A percentile compares a stretch with the other conserved stretches of the same genome.
phyloP scores from a whole-genome alignment of 2,113 vertebrate species.

The Hyaena hyaena region DNA sequence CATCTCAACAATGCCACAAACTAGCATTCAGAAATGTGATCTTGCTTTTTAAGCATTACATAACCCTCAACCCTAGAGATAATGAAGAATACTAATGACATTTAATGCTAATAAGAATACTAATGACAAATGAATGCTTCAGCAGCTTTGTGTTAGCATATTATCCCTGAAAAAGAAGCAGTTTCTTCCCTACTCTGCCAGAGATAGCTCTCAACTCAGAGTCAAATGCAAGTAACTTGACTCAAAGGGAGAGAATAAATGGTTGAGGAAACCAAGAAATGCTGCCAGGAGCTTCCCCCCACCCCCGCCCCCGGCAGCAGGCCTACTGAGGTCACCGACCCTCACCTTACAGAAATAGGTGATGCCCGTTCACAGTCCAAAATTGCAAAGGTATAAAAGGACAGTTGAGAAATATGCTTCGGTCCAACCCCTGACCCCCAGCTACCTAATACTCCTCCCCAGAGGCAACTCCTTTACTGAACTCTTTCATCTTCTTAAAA shows the following conservation, averaged over 20 bases:
- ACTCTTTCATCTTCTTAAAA: not conserved
- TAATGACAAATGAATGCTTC: not conserved
- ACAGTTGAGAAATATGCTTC: not conserved
- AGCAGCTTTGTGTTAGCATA: not conserved
- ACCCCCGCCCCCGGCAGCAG: not conserved
- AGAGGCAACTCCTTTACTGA: not conserved
- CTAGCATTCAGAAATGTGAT: not conserved
- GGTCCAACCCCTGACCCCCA: not conserved
- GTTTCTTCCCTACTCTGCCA: not conserved
- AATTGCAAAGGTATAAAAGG: not conserved
- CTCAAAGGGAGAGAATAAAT: not conserved
- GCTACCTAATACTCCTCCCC: not conserved
- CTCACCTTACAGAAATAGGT: not conserved
- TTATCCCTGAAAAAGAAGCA: not conserved
- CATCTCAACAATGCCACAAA: not conserved
- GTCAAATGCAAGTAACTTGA: not conserved
- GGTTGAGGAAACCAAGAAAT: not conserved
- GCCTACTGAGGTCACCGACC: too few relatives aligned
- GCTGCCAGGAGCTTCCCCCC: accelerated
- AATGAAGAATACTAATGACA: not conserved
- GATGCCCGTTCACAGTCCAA: not conserved
- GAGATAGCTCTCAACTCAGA: not conserved
- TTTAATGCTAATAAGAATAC: not conserved
- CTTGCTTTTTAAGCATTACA: not conserved
- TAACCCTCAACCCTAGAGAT: not conserved